Evolutionary conservation across 1,140 invertebrate genomes (phyloP), one percentile per base, ranked within the genome.

Genomic region (Micrasema longulum): DNA sequence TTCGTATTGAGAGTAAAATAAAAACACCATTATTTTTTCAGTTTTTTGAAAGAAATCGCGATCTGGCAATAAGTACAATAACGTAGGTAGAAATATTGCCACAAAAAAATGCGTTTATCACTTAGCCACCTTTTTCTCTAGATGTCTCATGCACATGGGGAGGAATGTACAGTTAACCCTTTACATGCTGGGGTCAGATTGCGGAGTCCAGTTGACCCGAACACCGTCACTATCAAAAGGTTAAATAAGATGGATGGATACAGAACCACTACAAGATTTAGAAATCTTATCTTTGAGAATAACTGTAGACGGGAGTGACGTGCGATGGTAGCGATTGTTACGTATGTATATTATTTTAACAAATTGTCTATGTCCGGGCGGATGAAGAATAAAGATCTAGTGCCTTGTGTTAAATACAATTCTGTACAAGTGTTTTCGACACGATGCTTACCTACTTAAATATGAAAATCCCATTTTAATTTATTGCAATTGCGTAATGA

Each of bases 231-330:
- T 55, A 0, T 14, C 48, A 10, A 11, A 23, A 26, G 52, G 52
- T 55, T 55, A 55, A 55, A 55, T 55, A 55, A 55, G 52, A 55
- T 36, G 52, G 52, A 55, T 55, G 52, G 6, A 35, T 26, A n/a
- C 20, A 26, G 12, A 55, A 26, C 52, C 18, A 23, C 16, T 20
- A 20, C n/a, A n/a, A n/a, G n/a, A n/a, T n/a, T n/a, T n/a, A n/a
- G n/a, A n/a, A n/a, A n/a, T n/a, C n/a, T n/a, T n/a, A n/a, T n/a
- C n/a, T n/a, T n/a, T n/a, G n/a, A n/a, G n/a, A n/a, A n/a, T n/a
- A n/a, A n/a, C n/a, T n/a, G n/a, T n/a, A n/a, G n/a, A n/a, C n/a
- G n/a, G n/a, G n/a, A n/a, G n/a, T n/a, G n/a, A n/a, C n/a, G n/a
- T n/a, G n/a, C n/a, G n/a, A n/a, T n/a, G n/a, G n/a, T n/a, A n/a